Evolutionary conservation across 2,888 invertebrate species (phyloP), one percentile per base, ranked within the genome.

Genomic region (Drosophila cognata): DNA sequence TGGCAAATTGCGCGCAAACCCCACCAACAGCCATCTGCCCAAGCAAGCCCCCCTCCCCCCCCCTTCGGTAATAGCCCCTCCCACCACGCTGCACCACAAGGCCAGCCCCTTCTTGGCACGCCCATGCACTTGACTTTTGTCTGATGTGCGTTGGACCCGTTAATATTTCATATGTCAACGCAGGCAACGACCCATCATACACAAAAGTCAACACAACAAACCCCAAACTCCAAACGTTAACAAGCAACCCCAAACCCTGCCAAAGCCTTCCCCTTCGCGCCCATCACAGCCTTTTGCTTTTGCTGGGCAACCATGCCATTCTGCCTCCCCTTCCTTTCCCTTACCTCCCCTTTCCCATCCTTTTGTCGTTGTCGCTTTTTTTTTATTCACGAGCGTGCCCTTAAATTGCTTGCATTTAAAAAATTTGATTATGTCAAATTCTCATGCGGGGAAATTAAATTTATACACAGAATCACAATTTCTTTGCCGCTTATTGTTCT

Each of bases 141-240:
- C 69, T 59, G 79, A 67, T 70, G 82, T 67, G 74, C 72, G 71
- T 71, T 71, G 77, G 71, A 71, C 67, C 76, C 73, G 81, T 88
- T 85, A 89, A 87, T 89, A 88, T 87, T 90, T 87, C 79, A 90
- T 88, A 90, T 89, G 85, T 88, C 85, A 82, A 84, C 88, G 76
- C 77, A 80, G 70, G 71, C 61, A 64, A 59, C 66, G 41, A 61
- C 33, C 66, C 70, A 59, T 50, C 75, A 53, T 25, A 29, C 35
- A 21, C 36, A 35, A 51, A 62, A 53, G 35, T 50, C 59, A 59
- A n/a, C 13, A 36, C 60, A 51, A 16, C 18, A 35, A 41, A 28
- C 28, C 5, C 29, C 43, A 38, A 21, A 55, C 31, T 2, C 28
- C 33, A 10, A 35, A 38, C 38, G 3, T 7, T 35, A 43, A 21